Percentiles rank a stretch among this genome's conserved stretches.
Conservation (phyloP, 2,113 vertebrate species). For the Pygoscelis antarcticus region DNA sequence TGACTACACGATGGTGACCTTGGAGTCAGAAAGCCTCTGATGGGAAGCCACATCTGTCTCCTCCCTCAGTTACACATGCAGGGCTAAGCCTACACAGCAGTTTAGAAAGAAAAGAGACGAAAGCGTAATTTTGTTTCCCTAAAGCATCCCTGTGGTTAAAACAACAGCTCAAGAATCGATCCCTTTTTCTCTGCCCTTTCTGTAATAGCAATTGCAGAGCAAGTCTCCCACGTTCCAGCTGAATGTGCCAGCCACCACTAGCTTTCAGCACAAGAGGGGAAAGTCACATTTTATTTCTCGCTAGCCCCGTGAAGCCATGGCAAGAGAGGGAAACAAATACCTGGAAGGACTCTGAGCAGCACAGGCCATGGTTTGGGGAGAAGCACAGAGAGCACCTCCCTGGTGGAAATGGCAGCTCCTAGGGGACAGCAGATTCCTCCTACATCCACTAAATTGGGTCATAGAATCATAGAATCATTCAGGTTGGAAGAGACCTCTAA, state of each 20-base stretch:
- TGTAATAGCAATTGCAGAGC: background rate
- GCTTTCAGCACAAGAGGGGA: background rate
- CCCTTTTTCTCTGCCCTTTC: background rate
- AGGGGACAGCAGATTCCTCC: background rate
- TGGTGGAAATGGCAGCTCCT: fast-evolving
- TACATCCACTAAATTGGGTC: background rate
- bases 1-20: fast-evolving
- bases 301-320: background rate
- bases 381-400: background rate
- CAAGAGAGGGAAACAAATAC: background rate
- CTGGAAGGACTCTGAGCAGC: background rate
- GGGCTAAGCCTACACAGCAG: background rate
- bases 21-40: background rate
- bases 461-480: no score
- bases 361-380: fast-evolving
- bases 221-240: background rate
- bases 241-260: background rate
- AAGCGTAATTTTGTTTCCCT: background rate
- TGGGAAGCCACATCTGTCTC: background rate
- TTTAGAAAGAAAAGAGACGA: background rate
- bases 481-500: no score
- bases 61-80: background rate
- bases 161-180: background rate
- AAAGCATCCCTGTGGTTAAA: background rate
- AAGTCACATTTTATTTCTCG: background rate